A percentile compares a stretch with the other conserved stretches of the same genome.
phyloP scores from a whole-genome alignment of 2,888 invertebrate genomes.

The Acrobasis repandana region DNA sequence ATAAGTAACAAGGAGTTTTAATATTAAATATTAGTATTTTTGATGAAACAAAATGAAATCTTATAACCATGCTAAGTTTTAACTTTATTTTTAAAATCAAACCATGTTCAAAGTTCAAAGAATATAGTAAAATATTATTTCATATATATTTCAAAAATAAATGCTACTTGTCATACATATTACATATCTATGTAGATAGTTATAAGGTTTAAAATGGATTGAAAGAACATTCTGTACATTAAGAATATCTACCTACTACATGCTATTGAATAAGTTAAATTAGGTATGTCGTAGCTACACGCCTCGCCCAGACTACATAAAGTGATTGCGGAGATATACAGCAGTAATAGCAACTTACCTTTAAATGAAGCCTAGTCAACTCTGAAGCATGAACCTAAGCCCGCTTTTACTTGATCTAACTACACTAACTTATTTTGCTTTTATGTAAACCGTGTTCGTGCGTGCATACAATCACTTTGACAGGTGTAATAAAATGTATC shows the following conservation, averaged over 20 bases:
- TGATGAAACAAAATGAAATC: no score
- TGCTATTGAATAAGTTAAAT: constrained; percentile 19
- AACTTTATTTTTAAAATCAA: neutral
- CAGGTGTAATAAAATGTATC: constrained; percentile 31
- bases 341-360: constrained; percentile 18
- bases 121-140: neutral
- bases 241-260: constrained; percentile 17
- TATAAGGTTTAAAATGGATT: neutral
- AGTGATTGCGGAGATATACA: neutral
- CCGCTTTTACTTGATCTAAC: constrained; percentile 13
- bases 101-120: neutral
- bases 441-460: constrained; percentile 28
- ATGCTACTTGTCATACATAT: no score
- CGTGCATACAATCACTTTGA: constrained; percentile 52
- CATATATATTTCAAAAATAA: neutral
- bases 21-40: no score
- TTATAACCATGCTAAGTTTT: neutral
- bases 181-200: no score
- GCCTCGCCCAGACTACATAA: neutral
- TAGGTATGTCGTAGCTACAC: neutral
- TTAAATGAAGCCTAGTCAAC: neutral
- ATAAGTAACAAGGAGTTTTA: no score
- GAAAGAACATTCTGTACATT: constrained; percentile 8
- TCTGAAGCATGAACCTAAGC: constrained; percentile 17
- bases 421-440: constrained; percentile 8